Evolutionary conservation across 2,888 invertebrate species (phyloP), one percentile per base, ranked within the genome.

Genomic region (Apamea monoglypha): DNA sequence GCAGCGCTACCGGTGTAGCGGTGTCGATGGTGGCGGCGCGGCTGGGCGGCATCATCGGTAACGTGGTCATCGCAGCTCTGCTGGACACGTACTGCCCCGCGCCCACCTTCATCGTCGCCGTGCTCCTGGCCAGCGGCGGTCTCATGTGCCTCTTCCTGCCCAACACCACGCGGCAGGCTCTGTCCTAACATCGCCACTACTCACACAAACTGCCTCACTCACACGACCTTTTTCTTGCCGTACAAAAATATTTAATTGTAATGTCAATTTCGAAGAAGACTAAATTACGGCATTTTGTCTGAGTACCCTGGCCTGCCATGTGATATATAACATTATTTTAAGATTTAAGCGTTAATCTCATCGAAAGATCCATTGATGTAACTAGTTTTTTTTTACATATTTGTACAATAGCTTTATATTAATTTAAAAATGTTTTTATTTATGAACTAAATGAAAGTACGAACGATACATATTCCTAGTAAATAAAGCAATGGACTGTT

Each of bases 101-200:
- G 84, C 99, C 99, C 75, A 99, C 99, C 88, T 98, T 99, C 95
- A 98, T 99, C 88, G 99, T 99, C 72, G 99, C 99, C 87, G 97
- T 97, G 53, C 97, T 99, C 85, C 97, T 99, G 86, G 98, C 98
- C 90, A 98, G 98, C 91, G 99, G 99, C 93, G 99, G 99, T 82
- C 97, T 99, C 86, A 98, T 98, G 97, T 98, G 99, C 95, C 97
- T 99, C 92, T 97, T 98, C 96, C 97, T 99, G 95, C 99, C 99
- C 91, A 99, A 99, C 96, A 99, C 99, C 93, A 98, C 99, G 66
- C 97, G 98, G 87, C 98, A 98, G 95, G 98, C 98, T 92, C 96
- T 98, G 85, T 93, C 95, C 91, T 97, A 95, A 94, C 90, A 84
- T 32, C 84, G 82, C 74, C 72, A 68, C 44, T 53, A 75, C 89